phyloP scores from a whole-genome alignment of 2,888 invertebrate genomes.

The Zelleria hepariella region DNA sequence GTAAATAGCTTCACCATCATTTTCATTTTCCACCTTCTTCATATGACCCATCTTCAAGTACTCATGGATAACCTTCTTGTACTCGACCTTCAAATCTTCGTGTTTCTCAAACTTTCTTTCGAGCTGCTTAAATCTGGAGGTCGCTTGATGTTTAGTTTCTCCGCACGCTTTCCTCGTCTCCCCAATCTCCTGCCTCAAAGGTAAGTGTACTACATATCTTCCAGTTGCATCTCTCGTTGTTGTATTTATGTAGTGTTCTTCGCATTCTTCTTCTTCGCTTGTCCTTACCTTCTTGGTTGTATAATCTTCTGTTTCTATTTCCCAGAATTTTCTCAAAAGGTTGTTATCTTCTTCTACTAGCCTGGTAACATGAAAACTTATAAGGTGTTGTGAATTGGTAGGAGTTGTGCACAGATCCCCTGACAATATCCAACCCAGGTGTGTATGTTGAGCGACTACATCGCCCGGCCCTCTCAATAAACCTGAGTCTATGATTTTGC shows the following conservation, averaged over 20 bases:
- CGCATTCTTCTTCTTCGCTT: conserved; percentile 16
- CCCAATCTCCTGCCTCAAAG: conserved; percentile 10
- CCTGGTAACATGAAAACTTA: conserved; percentile 9
- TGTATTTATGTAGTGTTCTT: conserved; percentile 12
- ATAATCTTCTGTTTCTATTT: conserved; percentile 16
- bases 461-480: conserved; percentile 12
- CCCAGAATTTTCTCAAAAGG: conserved; percentile 16
- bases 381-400: conserved; percentile 4
- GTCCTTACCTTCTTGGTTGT: conserved; percentile 11
- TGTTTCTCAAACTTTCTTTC: conserved; percentile 11
- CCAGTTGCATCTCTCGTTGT: conserved; percentile 10
- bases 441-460: conserved; percentile 16
- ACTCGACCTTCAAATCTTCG: conserved; percentile 10
- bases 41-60: conserved; percentile 16
- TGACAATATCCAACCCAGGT: conserved; percentile 13
- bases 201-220: conserved; percentile 16
- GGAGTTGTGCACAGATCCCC: not conserved
- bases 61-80: conserved; percentile 14
- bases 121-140: conserved; percentile 14
- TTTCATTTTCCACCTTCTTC: not conserved
- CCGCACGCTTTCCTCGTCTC: conserved; percentile 8
- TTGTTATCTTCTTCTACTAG: conserved; percentile 14
- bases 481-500: conserved; percentile 17
- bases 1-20: conserved; percentile 10
- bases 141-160: conserved; percentile 15